Conservation (phyloP, 2,888 invertebrate genomes). For the Dicranocentrus wangi region DNA sequence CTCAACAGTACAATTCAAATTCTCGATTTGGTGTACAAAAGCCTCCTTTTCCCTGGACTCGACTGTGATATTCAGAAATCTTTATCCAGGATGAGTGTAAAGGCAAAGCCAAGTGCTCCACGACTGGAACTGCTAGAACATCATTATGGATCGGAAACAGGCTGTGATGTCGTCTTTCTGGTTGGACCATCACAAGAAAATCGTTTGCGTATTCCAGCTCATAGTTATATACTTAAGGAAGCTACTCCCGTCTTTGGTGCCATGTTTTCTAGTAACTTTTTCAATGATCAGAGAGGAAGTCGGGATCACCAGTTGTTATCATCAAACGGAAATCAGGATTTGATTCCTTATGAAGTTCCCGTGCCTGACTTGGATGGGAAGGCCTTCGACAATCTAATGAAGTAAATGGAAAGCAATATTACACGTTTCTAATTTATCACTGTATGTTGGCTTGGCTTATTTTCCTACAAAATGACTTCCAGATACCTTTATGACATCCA, state of each 20-base stretch:
- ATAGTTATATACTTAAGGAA: conserved; percentile 79
- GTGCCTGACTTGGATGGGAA: conserved; percentile 79
- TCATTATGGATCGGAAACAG: conserved; percentile 75
- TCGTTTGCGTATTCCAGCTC: conserved; percentile 82
- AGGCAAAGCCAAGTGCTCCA: conserved; percentile 52
- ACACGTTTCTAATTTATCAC: too few relatives aligned
- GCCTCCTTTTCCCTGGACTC: too few relatives aligned
- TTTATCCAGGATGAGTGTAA: conserved; percentile 25
- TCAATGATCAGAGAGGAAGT: conserved; percentile 75
- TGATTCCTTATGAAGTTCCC: conserved; percentile 76
- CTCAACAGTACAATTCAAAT: too few relatives aligned
- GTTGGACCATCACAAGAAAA: conserved; percentile 78
- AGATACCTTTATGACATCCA: conserved; percentile 82
- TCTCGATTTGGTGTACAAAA: too few relatives aligned
- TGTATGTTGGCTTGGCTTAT: too few relatives aligned
- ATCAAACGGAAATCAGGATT: background rate
- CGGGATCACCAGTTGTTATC: background rate
- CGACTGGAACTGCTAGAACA: conserved; percentile 47
- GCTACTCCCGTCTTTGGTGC: conserved; percentile 81
- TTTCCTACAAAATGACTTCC: conserved; percentile 52
- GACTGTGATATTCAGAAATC: too few relatives aligned
- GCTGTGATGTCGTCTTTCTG: conserved; percentile 80
- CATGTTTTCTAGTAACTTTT: conserved; percentile 77
- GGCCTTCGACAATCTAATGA: conserved; percentile 81
- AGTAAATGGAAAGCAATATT: too few relatives aligned